A percentile compares a stretch with the other conserved stretches of the same genome.
phyloP scores from a whole-genome alignment of 2,113 vertebrate species.

The Clinocottus analis region DNA sequence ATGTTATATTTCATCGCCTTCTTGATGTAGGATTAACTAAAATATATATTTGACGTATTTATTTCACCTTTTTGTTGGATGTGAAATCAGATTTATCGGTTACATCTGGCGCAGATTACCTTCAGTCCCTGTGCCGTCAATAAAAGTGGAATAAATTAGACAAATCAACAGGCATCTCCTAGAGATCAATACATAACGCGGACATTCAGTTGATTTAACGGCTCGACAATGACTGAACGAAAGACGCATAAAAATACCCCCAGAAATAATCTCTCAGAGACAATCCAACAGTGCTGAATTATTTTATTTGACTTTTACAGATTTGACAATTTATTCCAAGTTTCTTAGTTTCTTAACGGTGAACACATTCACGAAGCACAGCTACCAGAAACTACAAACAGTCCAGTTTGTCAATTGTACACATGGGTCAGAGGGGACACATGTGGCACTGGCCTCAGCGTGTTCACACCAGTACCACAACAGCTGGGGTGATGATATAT shows the following conservation, averaged over 20 bases:
- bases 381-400: slow-evolving; percentile 88
- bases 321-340: slow-evolving; percentile 88
- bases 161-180: neutral
- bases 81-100: neutral
- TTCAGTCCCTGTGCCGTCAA: neutral
- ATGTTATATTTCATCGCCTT: neutral
- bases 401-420: slow-evolving; percentile 76
- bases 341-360: slow-evolving; percentile 86
- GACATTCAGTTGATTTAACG: neutral
- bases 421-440: slow-evolving; percentile 61
- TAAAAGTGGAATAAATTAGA: neutral
- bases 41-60: neutral
- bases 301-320: slow-evolving; percentile 91
- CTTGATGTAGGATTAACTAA: neutral
- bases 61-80: neutral
- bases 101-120: neutral
- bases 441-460: slow-evolving; percentile 33
- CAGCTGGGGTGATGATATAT: slow-evolving; percentile 31
- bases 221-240: neutral
- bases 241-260: neutral
- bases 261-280: slow-evolving; percentile 5
- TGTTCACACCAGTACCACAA: slow-evolving; percentile 47
- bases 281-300: slow-evolving; percentile 73
- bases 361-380: slow-evolving; percentile 90
- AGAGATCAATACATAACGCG: neutral